A percentile compares a stretch with the other conserved stretches of the same genome.
These are phyloP conservation scores for Morpho achilles DNA, from an alignment of 2,888 invertebrate genomes.

Conservation along the genomic window DNA sequence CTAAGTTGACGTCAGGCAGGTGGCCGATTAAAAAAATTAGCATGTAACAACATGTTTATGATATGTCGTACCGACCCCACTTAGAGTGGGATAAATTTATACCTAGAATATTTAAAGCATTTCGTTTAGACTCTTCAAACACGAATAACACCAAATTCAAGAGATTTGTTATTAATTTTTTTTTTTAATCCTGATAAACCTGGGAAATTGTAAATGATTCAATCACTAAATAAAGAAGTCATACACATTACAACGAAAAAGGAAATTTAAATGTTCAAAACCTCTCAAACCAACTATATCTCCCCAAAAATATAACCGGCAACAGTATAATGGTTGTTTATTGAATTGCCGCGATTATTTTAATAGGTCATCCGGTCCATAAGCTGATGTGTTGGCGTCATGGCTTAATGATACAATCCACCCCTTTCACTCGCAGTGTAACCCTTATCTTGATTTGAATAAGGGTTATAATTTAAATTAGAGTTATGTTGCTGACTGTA, in stretches of 20 bases:
- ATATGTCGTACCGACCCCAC: no score
- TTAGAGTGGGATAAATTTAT: no score
- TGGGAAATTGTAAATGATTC: no score
- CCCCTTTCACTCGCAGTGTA: slow-evolving; percentile 12
- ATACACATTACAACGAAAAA: background rate
- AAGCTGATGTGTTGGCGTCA: slow-evolving; percentile 26
- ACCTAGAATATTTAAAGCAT: no score
- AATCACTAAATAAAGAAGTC: no score
- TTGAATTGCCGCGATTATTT: slow-evolving; percentile 72
- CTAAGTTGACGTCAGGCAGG: no score
- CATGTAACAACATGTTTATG: no score
- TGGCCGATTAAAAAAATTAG: no score
- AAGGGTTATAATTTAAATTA: slow-evolving; percentile 1
- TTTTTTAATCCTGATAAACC: no score
- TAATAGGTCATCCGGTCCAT: slow-evolving; percentile 53
- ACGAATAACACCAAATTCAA: no score
- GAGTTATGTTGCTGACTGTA: slow-evolving; percentile 9
- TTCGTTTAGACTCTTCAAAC: no score
- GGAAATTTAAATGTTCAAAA: slow-evolving; percentile 42
- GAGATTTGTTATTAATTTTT: no score
- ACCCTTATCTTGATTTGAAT: slow-evolving; percentile 4
- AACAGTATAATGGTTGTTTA: slow-evolving; percentile 62
- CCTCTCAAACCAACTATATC: slow-evolving; percentile 20
- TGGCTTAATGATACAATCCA: slow-evolving; percentile 19
- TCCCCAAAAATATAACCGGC: slow-evolving; percentile 41